Base-by-base conservation (phyloP, 2,888 invertebrate genomes). In the Seladonia tumulorum region DNA sequence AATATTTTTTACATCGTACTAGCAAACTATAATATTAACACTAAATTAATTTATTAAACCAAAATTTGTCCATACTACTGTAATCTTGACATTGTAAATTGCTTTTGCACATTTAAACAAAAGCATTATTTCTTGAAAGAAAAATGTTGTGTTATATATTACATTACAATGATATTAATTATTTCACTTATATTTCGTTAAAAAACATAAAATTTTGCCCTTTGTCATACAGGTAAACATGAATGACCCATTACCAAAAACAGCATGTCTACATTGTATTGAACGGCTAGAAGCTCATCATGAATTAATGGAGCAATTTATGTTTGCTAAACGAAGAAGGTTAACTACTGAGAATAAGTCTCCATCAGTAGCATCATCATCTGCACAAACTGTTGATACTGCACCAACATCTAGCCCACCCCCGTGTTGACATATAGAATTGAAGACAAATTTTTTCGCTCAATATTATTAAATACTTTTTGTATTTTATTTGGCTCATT, bases 181-280 rank as follows among this genome's bases (percentile, higher is more conserved):
- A 47, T 7, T 18, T 76, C 1, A 49, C 47, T 72, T 68, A 39
- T 47, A 68, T 76, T n/a, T 72, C 29, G n/a, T 60, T 75, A 42
- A 39, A 35, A 39, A 57, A 60, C 39, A 72, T 85, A 68, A 45
- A 81, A 72, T 49, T 75, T 66, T 81, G 57, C 22, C 60, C 66
- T 75, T 53, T 87, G 82, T 83, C 53, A 90, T 92, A 74, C 90
- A 96, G 95, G 95, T 95, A 72, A 94, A 95, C 87, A 92, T 95
- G 60, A 94, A 95, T 84, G 95, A 96, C 91, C 95, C 95, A 57
- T 91, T 96, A 81, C 96, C 96, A 81, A 96, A 96, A 92, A 96
- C 96, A 45, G 96, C 96, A 73, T 96, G 96, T 92, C 94, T 96
- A 85, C 95, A 95, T 86, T 96, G 96, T 91, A 96, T 96, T 85